Base-by-base conservation (phyloP, 1,140 invertebrate species). In the Lasaia peninsularis region DNA sequence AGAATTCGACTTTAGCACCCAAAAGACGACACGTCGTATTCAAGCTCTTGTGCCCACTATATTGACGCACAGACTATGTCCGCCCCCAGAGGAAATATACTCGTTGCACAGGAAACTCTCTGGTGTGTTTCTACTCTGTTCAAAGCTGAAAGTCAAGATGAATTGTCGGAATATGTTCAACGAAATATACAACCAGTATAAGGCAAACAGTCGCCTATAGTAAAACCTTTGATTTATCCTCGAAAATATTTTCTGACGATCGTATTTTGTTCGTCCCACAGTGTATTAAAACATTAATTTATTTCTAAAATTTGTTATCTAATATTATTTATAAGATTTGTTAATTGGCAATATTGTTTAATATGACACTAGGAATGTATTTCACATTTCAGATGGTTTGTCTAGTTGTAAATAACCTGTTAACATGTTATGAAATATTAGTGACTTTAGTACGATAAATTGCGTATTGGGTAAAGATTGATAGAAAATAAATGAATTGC, bases 71-170 rank as follows among this genome's bases (percentile, higher is more conserved):
- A 90, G 99, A 60, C 91, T 99, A 0, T 98, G 97, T 50, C 97
- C 99, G 11, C 99, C 99, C 0, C 99, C 99, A 0, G 98, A 99
- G 88, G 98, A 99, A 90, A 97, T 98, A 62, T 99, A 99, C 88
- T 99, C 98, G 0, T 90, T 99, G 2, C 98, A 99, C 83, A 91
- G 99, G 56, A 99, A 99, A 91, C 92, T 99, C 58, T 98, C 99
- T 0, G 99, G 99, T 0, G 94, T 98, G 4, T 99, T 99, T 90
- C 89, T 99, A 28, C 88, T 99, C 0, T 99, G 97, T 78, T 92
- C 97, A 0, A 98, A 99, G 83, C 89, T 99, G 7, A 93, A 95
- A 76, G 94, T 97, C 2, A 92, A 93, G 72, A 93, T 99, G 59
- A 93, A 95, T 62, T 99, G 98, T 85, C 92, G 94, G 33, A 91